These are phyloP conservation scores for Heterodera schachtii DNA, from an alignment of 1,140 invertebrate genomes.

Conservation along the genomic window DNA sequence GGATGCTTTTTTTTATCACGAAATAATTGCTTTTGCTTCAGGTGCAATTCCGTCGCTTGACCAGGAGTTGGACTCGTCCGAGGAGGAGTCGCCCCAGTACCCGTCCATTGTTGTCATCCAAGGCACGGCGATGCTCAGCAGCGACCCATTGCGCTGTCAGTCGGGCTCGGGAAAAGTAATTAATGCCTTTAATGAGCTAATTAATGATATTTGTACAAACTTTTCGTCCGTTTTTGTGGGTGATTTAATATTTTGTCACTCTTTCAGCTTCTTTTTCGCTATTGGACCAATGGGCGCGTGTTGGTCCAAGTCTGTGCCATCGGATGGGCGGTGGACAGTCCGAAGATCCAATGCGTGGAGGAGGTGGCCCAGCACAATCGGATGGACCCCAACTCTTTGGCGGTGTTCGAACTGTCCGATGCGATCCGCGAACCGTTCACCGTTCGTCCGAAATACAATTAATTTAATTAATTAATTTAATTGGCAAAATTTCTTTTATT, in stretches of 20 bases:
- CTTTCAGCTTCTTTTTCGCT: constrained; percentile 60
- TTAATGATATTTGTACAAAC: too few species aligned
- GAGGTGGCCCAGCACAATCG: constrained; percentile 22
- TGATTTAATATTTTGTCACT: neutral
- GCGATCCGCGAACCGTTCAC: constrained; percentile 59
- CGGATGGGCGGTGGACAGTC: constrained; percentile 53
- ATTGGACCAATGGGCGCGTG: constrained; percentile 62
- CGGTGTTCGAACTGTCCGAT: constrained; percentile 57
- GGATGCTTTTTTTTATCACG: neutral
- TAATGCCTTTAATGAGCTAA: neutral
- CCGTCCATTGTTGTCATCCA: constrained; percentile 62
- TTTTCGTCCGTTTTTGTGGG: too few species aligned
- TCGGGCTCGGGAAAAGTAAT: constrained; percentile 58
- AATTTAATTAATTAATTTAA: neutral
- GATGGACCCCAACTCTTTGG: constrained; percentile 47
- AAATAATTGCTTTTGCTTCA: constrained; percentile 20
- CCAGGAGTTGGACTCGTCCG: constrained; percentile 28
- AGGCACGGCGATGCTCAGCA: constrained; percentile 61
- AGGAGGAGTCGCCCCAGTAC: constrained; percentile 48
- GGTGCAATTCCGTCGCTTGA: constrained; percentile 62
- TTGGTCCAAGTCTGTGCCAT: constrained; percentile 61
- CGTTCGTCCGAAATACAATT: constrained; percentile 20
- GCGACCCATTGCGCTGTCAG: constrained; percentile 59
- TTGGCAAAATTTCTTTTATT: too few species aligned
- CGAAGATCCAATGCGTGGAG: constrained; percentile 52